Base-by-base conservation (phyloP, 1,140 invertebrate species). In the Harlomillsia oculata region DNA sequence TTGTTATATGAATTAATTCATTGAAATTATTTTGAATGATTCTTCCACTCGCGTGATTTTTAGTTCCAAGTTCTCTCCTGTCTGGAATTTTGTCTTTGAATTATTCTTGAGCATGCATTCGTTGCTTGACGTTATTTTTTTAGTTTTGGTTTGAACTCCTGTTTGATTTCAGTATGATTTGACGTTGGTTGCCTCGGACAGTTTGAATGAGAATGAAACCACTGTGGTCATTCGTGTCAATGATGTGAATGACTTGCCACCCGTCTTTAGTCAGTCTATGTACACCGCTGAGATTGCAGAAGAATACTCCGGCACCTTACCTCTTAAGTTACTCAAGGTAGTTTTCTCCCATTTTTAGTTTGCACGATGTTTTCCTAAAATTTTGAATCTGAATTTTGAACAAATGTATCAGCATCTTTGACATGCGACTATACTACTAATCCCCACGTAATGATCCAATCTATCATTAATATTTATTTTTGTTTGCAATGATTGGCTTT, bases 161-260 rank as follows among this genome's bases (percentile, higher is more conserved):
- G 52, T 44, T n/a, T 65, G 63, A 62, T 67, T 66, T 45, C 45
- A 65, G 86, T 89, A 89, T 76, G 84, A 86, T 73, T 76, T 90
- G 75, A 84, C 82, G 66, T 76, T 89, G 77, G 84, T 87, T 66
- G 86, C 85, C 40, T 89, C 86, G 49, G 87, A 89, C 74, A 85
- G 83, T 68, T 78, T 86, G 66, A 85, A 86, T 76, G 86, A 89
- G 72, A 87, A 86, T 74, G 78, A 79, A 56, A 88, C 86, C 56
- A 80, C 76, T 46, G 82, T 90, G 46, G 77, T 84, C 29, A 49
- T 52, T 48, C 40, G 53, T 18, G 59, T 59, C 40, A 54, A 57
- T 43, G 84, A 87, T 69, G 80, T 85, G 69, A 89, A 89, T 73
- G 86, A 89, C 72, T 74, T 87, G 56, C 84, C 85, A 32, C 87